Evolutionary conservation across 1,140 invertebrate genomes (phyloP).

Genomic region (fruit fly (Drosophila melanogaster)): Release_6_plus_ISO1_MT NT_037436.4:16801001-16801500

Average conservation of each 20-base stretch:
- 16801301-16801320: neutral
- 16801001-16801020: slow-evolving; percentile 39
- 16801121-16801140: slow-evolving; percentile 41
- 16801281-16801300: slow-evolving; percentile 1
- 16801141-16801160: slow-evolving; percentile 46
- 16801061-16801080: slow-evolving; percentile 24
- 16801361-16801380: slow-evolving; percentile 46
- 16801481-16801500: slow-evolving; percentile 41
- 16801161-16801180: slow-evolving; percentile 28
- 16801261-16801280: slow-evolving; percentile 15
- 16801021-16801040: slow-evolving; percentile 11
- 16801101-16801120: slow-evolving; percentile 47
- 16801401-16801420: slow-evolving; percentile 1
- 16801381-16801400: slow-evolving; percentile 3
- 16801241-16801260: slow-evolving; percentile 44
- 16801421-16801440: slow-evolving; percentile 58
- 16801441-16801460: slow-evolving; percentile 21
- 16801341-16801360: slow-evolving; percentile 59
- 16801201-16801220: slow-evolving; percentile 47
- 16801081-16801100: neutral
- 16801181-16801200: slow-evolving; percentile 18
- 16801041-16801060: slow-evolving; percentile 14
- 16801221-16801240: slow-evolving; percentile 3
- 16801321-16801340: slow-evolving; percentile 38
- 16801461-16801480: slow-evolving; percentile 48